Conservation (phyloP, 2,797 vertebrate species). For the Okamejei kenojei region DNA sequence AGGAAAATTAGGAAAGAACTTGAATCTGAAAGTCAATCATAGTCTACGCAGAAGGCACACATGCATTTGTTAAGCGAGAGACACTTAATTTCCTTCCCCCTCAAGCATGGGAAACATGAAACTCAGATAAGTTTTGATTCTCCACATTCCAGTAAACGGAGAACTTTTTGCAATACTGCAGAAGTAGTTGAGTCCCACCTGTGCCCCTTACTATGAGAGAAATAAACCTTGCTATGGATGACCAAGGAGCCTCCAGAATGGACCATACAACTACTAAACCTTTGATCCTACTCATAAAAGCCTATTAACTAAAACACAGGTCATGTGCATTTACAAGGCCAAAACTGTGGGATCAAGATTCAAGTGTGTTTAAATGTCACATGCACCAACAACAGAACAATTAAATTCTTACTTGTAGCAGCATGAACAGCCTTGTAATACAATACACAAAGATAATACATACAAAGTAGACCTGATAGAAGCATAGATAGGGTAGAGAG, state of each 20-base stretch:
- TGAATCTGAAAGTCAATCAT: not conserved
- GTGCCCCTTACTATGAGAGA: not conserved
- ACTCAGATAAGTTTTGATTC: slow-evolving; percentile 13
- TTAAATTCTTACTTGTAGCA: too few relatives aligned
- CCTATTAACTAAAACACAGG: not conserved
- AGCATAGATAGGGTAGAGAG: too few relatives aligned
- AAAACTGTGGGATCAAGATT: too few relatives aligned
- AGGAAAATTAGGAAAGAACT: not conserved
- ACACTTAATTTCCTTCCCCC: not conserved
- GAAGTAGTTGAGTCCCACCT: not conserved
- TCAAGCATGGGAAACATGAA: not conserved
- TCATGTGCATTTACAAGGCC: not conserved
- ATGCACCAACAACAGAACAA: too few relatives aligned
- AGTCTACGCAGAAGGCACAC: not conserved
- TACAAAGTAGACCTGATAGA: too few relatives aligned
- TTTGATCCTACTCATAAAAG: not conserved
- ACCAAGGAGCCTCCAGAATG: not conserved
- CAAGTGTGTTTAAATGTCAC: too few relatives aligned
- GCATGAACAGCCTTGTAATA: too few relatives aligned
- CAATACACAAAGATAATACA: too few relatives aligned
- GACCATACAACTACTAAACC: not conserved
- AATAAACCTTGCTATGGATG: not conserved
- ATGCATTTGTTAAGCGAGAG: not conserved
- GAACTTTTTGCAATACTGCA: not conserved
- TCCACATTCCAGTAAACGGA: slow-evolving; percentile 20